Base-by-base conservation (phyloP, 2,113 vertebrate genomes). In the Limanda limanda region DNA sequence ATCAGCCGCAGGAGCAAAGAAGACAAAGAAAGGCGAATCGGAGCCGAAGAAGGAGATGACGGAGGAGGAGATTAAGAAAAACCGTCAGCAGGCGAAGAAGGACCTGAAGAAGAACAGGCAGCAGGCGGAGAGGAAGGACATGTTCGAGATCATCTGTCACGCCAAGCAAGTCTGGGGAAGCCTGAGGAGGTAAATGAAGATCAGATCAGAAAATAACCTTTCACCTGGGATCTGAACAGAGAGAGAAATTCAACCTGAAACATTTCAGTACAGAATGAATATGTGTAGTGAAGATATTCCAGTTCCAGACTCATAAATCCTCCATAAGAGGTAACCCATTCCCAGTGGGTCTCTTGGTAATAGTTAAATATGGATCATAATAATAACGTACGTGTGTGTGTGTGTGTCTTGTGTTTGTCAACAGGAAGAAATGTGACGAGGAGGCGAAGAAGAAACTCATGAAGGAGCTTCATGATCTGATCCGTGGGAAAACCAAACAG, bases 391-490 rank as follows among this genome's bases (percentile, higher is more conserved):
- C 47, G 5, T 60, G 14, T 56, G 18, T 48, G 1, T 63, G 10
- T 66, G 23, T 79, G 47, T 74, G 31, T 48, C 3, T 55, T 66
- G 23, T 79, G 47, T 74, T 5, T 48, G 5, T 55, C 40, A 42
- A 35, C 88, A 99, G 97, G 87, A 99, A 97, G 87, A 95, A 98
- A 14, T 99, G 97, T 6, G 90, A 96, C 71, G 93, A 92, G 2
- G 92, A 94, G 35, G 91, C 94, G 64, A 94, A 95, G 90, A 74
- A 83, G 64, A 96, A 97, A 73, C 89, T 97, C 35, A 94, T 99
- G 95, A 92, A 83, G 74, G 95, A 98, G 7, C 93, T 99, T 27
- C 95, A 96, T 37, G 94, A 95, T 57, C 90, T 99, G 74, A 91
- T 99, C 78, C 93, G 67, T 0, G 97, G 97, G 23, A 99, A 98